Percentiles rank a stretch among this genome's conserved stretches.
Conservation (phyloP, 2,113 vertebrate species). For the Prunella himalayana region DNA sequence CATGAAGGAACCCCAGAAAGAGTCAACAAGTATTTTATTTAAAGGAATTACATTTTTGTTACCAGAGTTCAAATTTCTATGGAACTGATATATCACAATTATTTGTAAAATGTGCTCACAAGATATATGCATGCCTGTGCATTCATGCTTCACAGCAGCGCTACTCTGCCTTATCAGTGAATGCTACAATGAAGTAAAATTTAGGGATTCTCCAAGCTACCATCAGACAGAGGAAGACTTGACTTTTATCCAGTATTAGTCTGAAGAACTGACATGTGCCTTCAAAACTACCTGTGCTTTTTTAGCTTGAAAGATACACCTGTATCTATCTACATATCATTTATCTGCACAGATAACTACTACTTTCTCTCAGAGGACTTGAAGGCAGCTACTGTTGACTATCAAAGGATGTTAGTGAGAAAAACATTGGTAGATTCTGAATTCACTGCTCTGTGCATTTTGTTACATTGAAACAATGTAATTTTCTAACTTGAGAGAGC, state of each 20-base stretch:
- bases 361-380: neutral
- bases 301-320: neutral
- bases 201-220: neutral
- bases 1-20: neutral
- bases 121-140: neutral
- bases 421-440: neutral
- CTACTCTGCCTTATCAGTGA: neutral
- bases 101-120: neutral
- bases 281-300: neutral
- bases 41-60: neutral
- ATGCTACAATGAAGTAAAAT: neutral
- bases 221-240: neutral
- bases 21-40: neutral
- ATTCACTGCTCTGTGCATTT: neutral
- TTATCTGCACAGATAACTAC: neutral
- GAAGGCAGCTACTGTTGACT: neutral
- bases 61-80: neutral
- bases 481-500: neutral
- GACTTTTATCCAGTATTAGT: neutral
- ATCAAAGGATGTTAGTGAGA: neutral
- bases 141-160: neutral
- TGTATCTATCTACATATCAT: neutral
- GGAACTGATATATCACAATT: neutral
- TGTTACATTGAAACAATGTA: too few species aligned
- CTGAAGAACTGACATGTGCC: rapidly evolving